Base-by-base conservation (phyloP, 2,113 vertebrate species). In the Tonatia bakeri region DNA sequence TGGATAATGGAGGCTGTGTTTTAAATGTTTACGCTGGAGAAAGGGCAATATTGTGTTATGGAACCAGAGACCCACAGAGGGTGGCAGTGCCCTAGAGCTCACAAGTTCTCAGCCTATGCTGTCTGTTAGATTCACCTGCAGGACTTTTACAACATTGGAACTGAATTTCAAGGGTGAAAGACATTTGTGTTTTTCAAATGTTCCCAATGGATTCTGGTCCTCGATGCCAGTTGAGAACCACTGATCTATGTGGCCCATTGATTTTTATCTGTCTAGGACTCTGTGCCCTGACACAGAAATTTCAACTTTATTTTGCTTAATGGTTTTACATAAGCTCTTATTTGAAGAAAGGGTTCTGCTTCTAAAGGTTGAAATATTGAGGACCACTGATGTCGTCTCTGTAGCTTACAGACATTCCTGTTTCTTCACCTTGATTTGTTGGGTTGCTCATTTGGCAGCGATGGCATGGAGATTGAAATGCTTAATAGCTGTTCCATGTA, bases 231-330 rank as follows among this genome's bases (percentile, higher is more conserved):
- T 14, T 70, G 40, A 87, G 85, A 90, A 90, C 52, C 33, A 7
- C 64, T 15, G 67, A 82, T 92, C 61, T 96, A 43, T 84, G 82
- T 1, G 9, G 38, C 28, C 17, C n/a, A 84, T 65, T 89, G 94
- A 87, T 90, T 94, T 92, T 75, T 76, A 36, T 88, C 56, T 85
- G 65, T 92, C 72, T 45, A n/a, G 81, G 70, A 56, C 31, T 70
- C 43, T 45, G 7, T 69, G 54, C 36, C 28, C 77, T 82, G 43
- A 43, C 79, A 64, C 15, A 65, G 61, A 45, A 59, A 4, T 56
- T 95, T 80, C 93, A 52, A 36, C 76, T 81, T 90, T 45, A 69
- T 84, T 83, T 47, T 75, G 36, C 69, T 86, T 81, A 73, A 59
- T 7, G 15, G n/a, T 61, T 84, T 95, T 11, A 31, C 56, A 13